Evolutionary conservation across 35 echinoderm and acorn worm genomes (phyloP), one percentile per base, ranked within the genome.

Genomic region (Stichopus chloronotus): DNA sequence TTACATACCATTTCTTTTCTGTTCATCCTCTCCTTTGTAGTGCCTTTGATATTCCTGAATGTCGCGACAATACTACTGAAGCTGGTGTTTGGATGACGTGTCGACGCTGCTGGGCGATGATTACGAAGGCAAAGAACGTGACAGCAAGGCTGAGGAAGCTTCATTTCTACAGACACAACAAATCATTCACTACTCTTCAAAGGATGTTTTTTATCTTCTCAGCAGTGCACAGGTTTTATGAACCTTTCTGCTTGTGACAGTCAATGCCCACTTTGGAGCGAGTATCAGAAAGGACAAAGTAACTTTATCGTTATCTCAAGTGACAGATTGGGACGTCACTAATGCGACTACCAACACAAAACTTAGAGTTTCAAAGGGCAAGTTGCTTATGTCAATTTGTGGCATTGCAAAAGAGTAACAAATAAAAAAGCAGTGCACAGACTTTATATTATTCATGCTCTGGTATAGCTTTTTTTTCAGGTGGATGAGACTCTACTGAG

Each of bases 1-100:
- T 83, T 81, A 19, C 78, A 23, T n/a, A n/a, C 9, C 25, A 8
- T 43, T 8, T 83, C 14, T 9, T 83, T 43, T 55, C 80, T 88
- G 53, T 88, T 10, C 63, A 58, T 53, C 88, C 84, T 92, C 59
- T 92, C 52, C 92, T 92, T 54, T 77, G 72, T 95, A 99, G 97
- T 99, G 24, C 97, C 97, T 22, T 91, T 99, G 83, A 99, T 99
- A 81, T 96, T 99, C 83, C 59, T 99, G 57, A 99, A 99, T 92
- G 87, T 93, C 6, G 92, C 92, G 12, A 93, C 92, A 52, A 99
- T 99, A 25, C 84, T 99, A 5, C 56, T 99, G 4, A 96, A 99
- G 78, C 78, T 99, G 69, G 20, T 99, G 22, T 94, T 99, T 85
- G 97, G 97, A 96, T 99, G 96, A 78, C 76, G 78, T 25, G 21